These are phyloP conservation scores for Aleiodes alternator DNA, from an alignment of 2,888 invertebrate genomes.

Conservation along the genomic window DNA sequence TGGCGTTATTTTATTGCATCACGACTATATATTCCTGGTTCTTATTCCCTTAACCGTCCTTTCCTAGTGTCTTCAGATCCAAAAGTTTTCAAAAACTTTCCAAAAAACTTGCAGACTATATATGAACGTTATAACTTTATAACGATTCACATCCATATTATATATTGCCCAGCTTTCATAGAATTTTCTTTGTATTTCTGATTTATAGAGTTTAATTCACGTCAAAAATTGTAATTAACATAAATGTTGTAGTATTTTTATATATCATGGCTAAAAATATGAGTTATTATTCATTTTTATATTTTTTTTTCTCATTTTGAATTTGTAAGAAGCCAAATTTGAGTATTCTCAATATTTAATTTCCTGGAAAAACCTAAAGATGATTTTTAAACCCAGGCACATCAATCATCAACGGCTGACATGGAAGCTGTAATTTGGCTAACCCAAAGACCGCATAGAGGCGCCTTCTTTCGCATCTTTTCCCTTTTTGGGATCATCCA, in stretches of 20 bases:
- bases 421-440: conserved; percentile 75
- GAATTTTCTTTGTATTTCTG: conserved; percentile 8
- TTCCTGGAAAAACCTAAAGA: conserved; percentile 70
- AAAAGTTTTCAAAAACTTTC: conserved; percentile 10
- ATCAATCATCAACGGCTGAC: conserved; percentile 73
- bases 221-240: not conserved
- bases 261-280: not conserved
- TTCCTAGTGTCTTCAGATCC: conserved; percentile 16
- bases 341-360: conserved; percentile 65
- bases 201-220: conserved; percentile 10
- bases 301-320: not conserved
- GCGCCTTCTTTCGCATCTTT: conserved; percentile 31
- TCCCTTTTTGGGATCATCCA: conserved; percentile 13
- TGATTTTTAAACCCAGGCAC: conserved; percentile 61
- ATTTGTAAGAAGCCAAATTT: no score
- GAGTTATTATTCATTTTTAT: not conserved
- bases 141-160: conserved; percentile 27
- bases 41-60: conserved; percentile 49
- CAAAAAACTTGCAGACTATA: conserved; percentile 3
- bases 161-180: conserved; percentile 10
- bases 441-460: conserved; percentile 58
- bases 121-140: conserved; percentile 32
- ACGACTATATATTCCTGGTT: conserved; percentile 64
- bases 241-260: not conserved
- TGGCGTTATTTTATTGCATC: conserved; percentile 75